Conservation (phyloP, 2,113 vertebrate species). For the Anser cygnoides region DNA sequence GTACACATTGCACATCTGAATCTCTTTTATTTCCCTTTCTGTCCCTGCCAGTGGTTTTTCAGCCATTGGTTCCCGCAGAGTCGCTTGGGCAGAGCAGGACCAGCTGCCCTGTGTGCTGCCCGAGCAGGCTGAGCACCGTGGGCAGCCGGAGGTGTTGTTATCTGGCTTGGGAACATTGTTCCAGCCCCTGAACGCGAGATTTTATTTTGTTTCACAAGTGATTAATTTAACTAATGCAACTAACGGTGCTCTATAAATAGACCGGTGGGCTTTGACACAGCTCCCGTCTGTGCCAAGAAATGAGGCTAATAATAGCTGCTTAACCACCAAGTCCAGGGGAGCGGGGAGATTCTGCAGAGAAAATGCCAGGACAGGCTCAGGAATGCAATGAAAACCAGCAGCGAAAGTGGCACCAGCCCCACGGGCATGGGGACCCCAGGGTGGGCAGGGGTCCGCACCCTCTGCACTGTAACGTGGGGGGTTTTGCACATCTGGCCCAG, state of each 20-base stretch:
- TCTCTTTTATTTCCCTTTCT: background rate
- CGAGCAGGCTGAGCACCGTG: accelerated
- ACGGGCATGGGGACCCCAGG: background rate
- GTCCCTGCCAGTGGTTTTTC: background rate
- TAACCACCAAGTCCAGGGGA: background rate
- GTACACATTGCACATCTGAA: background rate
- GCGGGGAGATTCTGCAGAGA: background rate
- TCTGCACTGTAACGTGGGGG: background rate
- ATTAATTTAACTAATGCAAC: conserved; percentile 24
- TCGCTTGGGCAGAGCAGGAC: background rate
- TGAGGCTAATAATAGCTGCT: conserved; percentile 32
- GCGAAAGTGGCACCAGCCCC: background rate
- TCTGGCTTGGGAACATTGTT: background rate
- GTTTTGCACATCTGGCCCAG: background rate
- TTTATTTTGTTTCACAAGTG: background rate
- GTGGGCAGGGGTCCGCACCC: background rate
- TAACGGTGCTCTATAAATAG: conserved; percentile 31
- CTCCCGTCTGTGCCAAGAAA: conserved; percentile 9
- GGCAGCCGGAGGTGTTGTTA: background rate
- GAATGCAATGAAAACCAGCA: background rate
- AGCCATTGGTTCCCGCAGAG: background rate
- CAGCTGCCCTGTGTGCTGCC: background rate
- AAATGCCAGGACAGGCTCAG: background rate
- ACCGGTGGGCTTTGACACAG: conserved; percentile 41
- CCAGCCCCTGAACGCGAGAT: background rate